Evolutionary conservation across 2,888 invertebrate genomes (phyloP).

Genomic region (Netelia virgata): DNA sequence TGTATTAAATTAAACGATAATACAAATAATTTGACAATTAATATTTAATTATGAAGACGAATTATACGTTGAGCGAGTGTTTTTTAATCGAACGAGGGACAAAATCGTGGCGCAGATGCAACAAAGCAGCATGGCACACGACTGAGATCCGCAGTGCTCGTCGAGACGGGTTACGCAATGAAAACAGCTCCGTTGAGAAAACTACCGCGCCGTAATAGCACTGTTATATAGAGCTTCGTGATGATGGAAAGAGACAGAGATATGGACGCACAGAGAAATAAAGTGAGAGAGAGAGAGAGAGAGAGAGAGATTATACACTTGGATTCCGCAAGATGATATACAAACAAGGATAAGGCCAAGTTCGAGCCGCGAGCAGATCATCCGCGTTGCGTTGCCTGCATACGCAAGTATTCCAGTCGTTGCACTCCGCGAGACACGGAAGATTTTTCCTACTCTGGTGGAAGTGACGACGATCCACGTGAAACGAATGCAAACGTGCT

Average conservation of each 20-base stretch:
- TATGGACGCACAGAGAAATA: background rate
- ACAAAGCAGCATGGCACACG: background rate
- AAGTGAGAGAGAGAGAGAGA: slow-evolving; percentile 7
- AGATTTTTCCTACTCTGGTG: slow-evolving; percentile 23
- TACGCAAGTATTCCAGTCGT: slow-evolving; percentile 42
- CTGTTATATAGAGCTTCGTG: slow-evolving; percentile 33
- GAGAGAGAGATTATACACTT: slow-evolving; percentile 31
- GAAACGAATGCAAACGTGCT: slow-evolving; percentile 43
- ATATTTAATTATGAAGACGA: no score
- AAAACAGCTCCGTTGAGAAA: slow-evolving; percentile 17
- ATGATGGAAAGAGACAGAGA: slow-evolving; percentile 3
- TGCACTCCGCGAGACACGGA: slow-evolving; percentile 13
- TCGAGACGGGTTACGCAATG: slow-evolving; percentile 42
- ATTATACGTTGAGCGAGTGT: no score
- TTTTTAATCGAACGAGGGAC: no score
- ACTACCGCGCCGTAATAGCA: slow-evolving; percentile 30
- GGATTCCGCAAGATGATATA: slow-evolving; percentile 63
- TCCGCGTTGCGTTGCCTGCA: slow-evolving; percentile 67
- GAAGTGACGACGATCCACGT: slow-evolving; percentile 38
- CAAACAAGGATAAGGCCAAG: slow-evolving; percentile 67
- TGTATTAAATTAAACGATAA: no score
- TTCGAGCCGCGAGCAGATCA: slow-evolving; percentile 73
- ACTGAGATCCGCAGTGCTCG: slow-evolving; percentile 14
- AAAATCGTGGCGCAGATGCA: background rate
- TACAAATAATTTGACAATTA: no score